Conservation (phyloP, 2,113 vertebrate species). For the Eptatretus burgeri region DNA sequence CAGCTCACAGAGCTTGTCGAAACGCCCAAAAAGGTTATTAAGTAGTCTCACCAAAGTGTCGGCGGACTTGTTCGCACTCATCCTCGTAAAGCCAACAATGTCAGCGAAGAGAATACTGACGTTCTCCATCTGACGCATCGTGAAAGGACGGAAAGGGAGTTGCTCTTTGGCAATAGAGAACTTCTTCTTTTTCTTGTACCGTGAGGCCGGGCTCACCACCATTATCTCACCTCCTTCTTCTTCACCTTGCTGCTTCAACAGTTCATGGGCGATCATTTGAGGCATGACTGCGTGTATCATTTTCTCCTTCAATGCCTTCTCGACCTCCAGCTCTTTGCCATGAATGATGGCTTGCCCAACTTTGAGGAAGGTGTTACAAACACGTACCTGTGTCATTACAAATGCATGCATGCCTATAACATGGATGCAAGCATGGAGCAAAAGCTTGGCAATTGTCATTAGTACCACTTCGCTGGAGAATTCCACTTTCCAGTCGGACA, state of each 20-base stretch:
- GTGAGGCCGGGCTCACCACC: slow-evolving; percentile 35
- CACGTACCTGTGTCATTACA: slow-evolving; percentile 83
- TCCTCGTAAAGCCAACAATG: slow-evolving; percentile 88
- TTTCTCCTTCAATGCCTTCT: slow-evolving; percentile 86
- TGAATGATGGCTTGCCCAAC: slow-evolving; percentile 97
- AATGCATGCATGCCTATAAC: slow-evolving; percentile 73
- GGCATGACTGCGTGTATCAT: slow-evolving; percentile 99
- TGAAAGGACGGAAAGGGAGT: slow-evolving; percentile 77
- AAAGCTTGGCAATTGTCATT: slow-evolving; percentile 6
- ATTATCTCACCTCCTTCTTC: slow-evolving; percentile 27
- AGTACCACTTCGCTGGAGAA: too few relatives aligned
- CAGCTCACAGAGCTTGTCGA: slow-evolving; percentile 63
- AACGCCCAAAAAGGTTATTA: slow-evolving; percentile 82
- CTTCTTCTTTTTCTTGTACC: slow-evolving; percentile 47
- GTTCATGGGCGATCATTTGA: slow-evolving; percentile 55
- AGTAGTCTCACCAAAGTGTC: slow-evolving; percentile 70
- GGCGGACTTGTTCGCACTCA: slow-evolving; percentile 90
- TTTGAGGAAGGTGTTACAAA: slow-evolving; percentile 85
- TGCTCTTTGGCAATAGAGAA: slow-evolving; percentile 65
- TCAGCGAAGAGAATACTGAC: slow-evolving; percentile 93
- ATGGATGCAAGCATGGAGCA: slow-evolving; percentile 67
- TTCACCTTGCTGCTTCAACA: slow-evolving; percentile 84
- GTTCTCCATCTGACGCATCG: slow-evolving; percentile 88
- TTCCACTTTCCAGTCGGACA: slow-evolving; percentile 7
- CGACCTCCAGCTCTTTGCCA: slow-evolving; percentile 80